Percentiles rank a stretch among this genome's conserved stretches.
Evolutionary conservation across 2,113 vertebrate species (phyloP).

Genomic region (Azemiops feae): DNA sequence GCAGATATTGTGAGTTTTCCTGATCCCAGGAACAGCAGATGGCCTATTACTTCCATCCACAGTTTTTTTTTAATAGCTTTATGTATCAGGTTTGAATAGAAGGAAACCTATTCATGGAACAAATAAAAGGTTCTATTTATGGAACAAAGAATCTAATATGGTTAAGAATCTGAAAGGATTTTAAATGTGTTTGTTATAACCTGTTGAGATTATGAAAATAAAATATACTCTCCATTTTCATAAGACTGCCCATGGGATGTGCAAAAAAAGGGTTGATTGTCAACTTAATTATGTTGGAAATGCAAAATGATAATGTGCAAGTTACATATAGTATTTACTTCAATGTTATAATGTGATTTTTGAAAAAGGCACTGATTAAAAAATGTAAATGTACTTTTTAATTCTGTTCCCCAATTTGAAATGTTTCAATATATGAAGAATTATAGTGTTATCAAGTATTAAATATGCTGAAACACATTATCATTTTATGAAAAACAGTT

Average conservation of each 20-base stretch:
- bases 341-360: not conserved
- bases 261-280: not conserved
- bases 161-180: not conserved
- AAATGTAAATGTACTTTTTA: not conserved
- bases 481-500: not conserved
- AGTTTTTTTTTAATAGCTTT: not conserved
- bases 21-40: not conserved
- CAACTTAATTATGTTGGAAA: not conserved
- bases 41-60: not conserved
- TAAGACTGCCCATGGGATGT: not conserved
- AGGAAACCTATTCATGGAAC: not conserved
- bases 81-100: not conserved
- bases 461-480: not conserved
- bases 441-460: not conserved
- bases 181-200: not conserved
- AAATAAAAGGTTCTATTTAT: not conserved
- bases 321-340: not conserved
- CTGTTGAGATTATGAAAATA: not conserved
- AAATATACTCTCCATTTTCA: not conserved
- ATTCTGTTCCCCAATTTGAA: not conserved
- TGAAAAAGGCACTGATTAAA: not conserved
- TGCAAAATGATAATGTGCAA: not conserved
- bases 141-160: not conserved
- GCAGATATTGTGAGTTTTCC: not conserved
- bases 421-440: not conserved